Evolutionary conservation across 1,140 invertebrate species (phyloP), one percentile per base, ranked within the genome.

Genomic region (Drosophila bocqueti): DNA sequence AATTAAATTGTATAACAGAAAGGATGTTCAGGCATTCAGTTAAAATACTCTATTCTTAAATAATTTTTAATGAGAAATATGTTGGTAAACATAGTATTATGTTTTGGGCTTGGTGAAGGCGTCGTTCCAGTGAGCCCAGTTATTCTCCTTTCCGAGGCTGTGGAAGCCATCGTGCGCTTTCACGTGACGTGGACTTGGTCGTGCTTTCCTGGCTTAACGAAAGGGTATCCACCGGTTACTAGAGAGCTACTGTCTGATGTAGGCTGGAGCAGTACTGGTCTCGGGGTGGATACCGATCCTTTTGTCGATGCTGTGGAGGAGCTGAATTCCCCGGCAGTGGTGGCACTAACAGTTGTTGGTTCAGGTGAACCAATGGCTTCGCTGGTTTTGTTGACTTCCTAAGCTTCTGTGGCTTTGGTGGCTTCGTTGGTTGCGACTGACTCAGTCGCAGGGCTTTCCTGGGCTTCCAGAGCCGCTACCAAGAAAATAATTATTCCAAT

Each of bases 91-190:
- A 36, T 36, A 3, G 4, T 49, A 26, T 15, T 18, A 65, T 11
- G 16, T 3, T 26, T 61, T 21, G 9, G 29, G n/a, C 36, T 31
- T 74, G n/a, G 57, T 81, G 2, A 87, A 87, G 1, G 13, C 38
- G 43, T 87, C 69, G 13, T 87, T 87, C 84, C 83, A 87, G 31
- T 60, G 47, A 4, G 66, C 69, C 83, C 80, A 87, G 4, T 52
- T 3, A 2, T 57, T 47, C 21, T 87, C 84, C 0, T 2, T 34
- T 8, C 42, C 63, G 0, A 87, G n/a, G 45, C 60, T 72, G 21
- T 89, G 80, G 24, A 83, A 87, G 11, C 84, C 84, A 65, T 87
- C 84, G 52, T 87, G 84, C 0, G 81, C 84, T 15, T 9, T 59
- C 0, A 81, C 63, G 13, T 89, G 84, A 0, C 50, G 58, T 4